phyloP scores from a whole-genome alignment of 2,797 vertebrate genomes.

The Sparus aurata region DNA sequence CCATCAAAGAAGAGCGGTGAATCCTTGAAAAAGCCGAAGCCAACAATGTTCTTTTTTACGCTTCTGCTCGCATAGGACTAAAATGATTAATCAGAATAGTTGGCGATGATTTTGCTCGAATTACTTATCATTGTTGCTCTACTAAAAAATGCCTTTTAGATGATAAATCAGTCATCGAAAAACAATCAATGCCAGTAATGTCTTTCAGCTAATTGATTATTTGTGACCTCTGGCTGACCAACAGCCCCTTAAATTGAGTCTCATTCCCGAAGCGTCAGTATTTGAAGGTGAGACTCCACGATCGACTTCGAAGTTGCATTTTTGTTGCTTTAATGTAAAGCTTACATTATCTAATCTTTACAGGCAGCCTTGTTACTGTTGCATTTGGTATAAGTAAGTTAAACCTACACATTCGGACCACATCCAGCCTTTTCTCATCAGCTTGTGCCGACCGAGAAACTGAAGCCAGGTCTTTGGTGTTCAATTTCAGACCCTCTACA shows the following conservation, averaged over 20 bases:
- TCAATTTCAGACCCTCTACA: conserved; percentile 27
- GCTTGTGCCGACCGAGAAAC: conserved; percentile 25
- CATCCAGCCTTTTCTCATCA: conserved; percentile 6
- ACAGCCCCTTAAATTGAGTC: too few relatives aligned
- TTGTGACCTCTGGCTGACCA: background rate
- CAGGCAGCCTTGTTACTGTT: background rate
- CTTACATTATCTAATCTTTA: background rate
- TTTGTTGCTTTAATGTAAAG: background rate
- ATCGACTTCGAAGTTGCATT: too few relatives aligned
- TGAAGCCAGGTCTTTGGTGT: background rate
- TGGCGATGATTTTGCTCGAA: too few relatives aligned
- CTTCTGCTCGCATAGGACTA: too few relatives aligned
- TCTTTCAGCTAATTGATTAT: background rate
- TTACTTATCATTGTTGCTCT: too few relatives aligned
- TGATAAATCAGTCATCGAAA: background rate
- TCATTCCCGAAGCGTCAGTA: too few relatives aligned
- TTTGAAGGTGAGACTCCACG: too few relatives aligned
- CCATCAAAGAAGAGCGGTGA: too few relatives aligned
- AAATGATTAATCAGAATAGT: too few relatives aligned
- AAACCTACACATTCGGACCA: background rate
- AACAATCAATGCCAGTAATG: background rate
- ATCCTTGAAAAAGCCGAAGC: too few relatives aligned
- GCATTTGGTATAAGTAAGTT: background rate
- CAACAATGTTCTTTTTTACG: too few relatives aligned
- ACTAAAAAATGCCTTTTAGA: background rate